Evolutionary conservation across 2,113 vertebrate species (phyloP).

Genomic region (Ceratotherium simum): DNA sequence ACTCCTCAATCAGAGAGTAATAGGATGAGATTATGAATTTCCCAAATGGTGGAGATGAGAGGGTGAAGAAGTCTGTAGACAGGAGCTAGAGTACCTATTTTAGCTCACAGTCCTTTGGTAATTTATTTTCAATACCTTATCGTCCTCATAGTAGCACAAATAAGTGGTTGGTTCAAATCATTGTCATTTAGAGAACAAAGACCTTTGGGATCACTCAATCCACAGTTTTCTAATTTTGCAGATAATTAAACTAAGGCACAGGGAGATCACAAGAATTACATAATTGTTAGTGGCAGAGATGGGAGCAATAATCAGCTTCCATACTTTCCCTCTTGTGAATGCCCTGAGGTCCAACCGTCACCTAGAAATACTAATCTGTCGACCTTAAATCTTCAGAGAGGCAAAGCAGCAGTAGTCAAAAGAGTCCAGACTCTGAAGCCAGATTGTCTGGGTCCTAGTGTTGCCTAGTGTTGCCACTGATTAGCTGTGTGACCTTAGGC

Average conservation of each 20-base stretch:
- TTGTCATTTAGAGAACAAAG: conserved; percentile 35
- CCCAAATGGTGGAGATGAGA: background rate
- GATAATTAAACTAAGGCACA: background rate
- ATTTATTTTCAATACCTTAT: background rate
- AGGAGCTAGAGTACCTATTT: background rate
- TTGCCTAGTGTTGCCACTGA: background rate
- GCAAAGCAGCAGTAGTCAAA: background rate
- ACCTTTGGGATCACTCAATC: background rate
- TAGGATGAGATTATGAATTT: background rate
- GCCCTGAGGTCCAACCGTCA: background rate
- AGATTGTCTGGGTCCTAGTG: background rate
- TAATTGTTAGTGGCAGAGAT: background rate
- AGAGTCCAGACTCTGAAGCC: background rate
- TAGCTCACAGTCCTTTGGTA: background rate
- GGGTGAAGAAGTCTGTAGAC: background rate
- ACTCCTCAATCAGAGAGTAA: background rate
- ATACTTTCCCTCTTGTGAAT: background rate
- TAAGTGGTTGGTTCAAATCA: background rate
- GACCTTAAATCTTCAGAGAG: background rate
- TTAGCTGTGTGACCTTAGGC: background rate
- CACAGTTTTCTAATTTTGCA: background rate
- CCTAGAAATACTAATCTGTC: background rate
- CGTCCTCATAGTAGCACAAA: background rate
- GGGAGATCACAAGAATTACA: background rate
- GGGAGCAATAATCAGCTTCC: background rate